phyloP scores from a whole-genome alignment of 2,797 vertebrate species.

The Simalia tracyae region DNA sequence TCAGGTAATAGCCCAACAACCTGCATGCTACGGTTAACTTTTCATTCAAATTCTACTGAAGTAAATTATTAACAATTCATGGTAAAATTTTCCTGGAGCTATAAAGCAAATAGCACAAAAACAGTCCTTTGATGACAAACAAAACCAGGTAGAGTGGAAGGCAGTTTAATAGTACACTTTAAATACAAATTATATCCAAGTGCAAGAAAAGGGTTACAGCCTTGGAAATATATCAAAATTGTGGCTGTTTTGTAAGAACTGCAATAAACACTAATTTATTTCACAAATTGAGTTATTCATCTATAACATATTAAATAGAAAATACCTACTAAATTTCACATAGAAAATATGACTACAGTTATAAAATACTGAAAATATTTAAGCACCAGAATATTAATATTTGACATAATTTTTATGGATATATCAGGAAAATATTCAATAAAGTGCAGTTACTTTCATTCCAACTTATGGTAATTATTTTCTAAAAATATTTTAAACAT shows the following conservation, averaged over 20 bases:
- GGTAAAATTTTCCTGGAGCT: not conserved
- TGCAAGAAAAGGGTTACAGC: not conserved
- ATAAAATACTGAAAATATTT: slow-evolving; percentile 80
- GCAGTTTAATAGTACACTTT: not conserved
- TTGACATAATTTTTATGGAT: slow-evolving; percentile 75
- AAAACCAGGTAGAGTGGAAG: not conserved
- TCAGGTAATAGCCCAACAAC: not conserved
- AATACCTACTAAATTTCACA: slow-evolving; percentile 76
- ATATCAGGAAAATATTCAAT: slow-evolving; percentile 72
- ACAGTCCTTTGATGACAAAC: not conserved
- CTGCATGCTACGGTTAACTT: not conserved
- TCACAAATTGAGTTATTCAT: slow-evolving; percentile 70
- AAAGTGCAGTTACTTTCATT: slow-evolving; percentile 77
- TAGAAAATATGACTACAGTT: slow-evolving; percentile 78
- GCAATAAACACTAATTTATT: slow-evolving; percentile 72
- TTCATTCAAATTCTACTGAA: not conserved
- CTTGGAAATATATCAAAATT: not conserved
- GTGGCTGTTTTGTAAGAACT: slow-evolving; percentile 36
- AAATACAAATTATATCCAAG: not conserved
- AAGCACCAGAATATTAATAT: slow-evolving; percentile 78
- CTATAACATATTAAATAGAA: slow-evolving; percentile 82
- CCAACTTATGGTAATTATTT: slow-evolving; percentile 69
- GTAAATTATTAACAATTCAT: not conserved
- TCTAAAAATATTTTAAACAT: slow-evolving; percentile 62
- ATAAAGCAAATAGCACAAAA: not conserved